Evolutionary conservation across 2,113 vertebrate species (phyloP).

Genomic region (Nerophis lumbriciformis): DNA sequence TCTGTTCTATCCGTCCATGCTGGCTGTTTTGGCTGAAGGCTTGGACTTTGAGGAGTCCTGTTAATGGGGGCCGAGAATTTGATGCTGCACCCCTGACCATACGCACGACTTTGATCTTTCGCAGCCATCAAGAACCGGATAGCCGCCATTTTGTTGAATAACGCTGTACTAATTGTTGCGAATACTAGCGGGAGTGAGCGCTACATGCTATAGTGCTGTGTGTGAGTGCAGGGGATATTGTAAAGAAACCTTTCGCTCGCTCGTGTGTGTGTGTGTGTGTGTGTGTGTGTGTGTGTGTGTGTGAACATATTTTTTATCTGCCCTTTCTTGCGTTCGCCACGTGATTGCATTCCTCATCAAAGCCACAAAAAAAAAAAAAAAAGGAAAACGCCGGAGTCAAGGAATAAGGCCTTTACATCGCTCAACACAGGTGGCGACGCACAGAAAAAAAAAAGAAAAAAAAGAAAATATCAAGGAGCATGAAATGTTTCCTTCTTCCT

Average conservation of each 20-base stretch:
- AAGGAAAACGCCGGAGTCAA: slow-evolving; percentile 13
- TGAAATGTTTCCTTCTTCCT: slow-evolving; percentile 42
- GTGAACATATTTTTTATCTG: slow-evolving; percentile 21
- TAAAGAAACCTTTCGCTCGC: neutral
- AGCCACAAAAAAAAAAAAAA: slow-evolving; percentile 14
- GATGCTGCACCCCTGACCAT: too few relatives aligned
- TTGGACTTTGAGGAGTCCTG: too few relatives aligned
- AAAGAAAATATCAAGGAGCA: slow-evolving; percentile 19
- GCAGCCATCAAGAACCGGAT: too few relatives aligned
- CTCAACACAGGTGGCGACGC: slow-evolving; percentile 46
- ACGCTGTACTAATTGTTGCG: too few relatives aligned
- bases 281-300: slow-evolving; percentile 10
- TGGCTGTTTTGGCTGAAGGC: too few relatives aligned
- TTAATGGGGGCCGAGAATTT: too few relatives aligned
- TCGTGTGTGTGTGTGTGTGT: neutral
- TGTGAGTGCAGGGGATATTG: neutral
- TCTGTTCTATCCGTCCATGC: too few relatives aligned
- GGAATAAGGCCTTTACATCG: slow-evolving; percentile 44
- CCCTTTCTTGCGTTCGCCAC: slow-evolving; percentile 1
- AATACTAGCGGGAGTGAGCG: too few relatives aligned
- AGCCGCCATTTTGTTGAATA: too few relatives aligned
- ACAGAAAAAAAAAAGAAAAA: slow-evolving; percentile 17
- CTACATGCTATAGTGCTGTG: too few relatives aligned
- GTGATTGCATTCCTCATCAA: slow-evolving; percentile 52
- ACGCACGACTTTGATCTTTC: too few relatives aligned